Evolutionary conservation across 2,888 invertebrate genomes (phyloP).

Genomic region (Saturnia japonica): DNA sequence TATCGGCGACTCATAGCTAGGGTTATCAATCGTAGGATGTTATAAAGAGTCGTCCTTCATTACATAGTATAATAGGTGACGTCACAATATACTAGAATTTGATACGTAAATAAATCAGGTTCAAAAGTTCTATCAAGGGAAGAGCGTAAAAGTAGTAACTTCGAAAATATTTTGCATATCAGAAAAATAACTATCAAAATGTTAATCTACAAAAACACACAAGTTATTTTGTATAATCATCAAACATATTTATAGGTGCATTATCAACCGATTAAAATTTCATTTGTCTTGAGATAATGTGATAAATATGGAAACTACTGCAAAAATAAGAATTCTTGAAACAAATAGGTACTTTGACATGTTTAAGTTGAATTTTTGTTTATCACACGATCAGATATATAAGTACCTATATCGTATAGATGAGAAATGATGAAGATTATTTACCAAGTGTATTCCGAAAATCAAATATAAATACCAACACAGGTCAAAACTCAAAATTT

Average conservation of each 20-base stretch:
- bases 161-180: background rate
- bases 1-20: background rate
- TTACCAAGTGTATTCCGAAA: too few species aligned
- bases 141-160: background rate
- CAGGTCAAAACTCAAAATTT: too few species aligned
- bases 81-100: background rate
- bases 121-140: background rate
- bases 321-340: background rate
- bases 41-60: too few species aligned
- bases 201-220: background rate
- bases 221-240: background rate
- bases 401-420: too few species aligned
- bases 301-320: background rate
- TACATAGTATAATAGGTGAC: background rate
- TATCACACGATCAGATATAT: too few species aligned
- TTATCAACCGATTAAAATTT: conserved; percentile 5
- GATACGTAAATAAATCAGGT: background rate
- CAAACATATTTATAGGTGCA: conserved; percentile 11
- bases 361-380: too few species aligned
- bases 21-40: background rate
- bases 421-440: too few species aligned
- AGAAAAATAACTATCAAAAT: background rate
- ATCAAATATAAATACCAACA: too few species aligned
- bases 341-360: background rate
- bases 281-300: background rate